A percentile compares a stretch with the other conserved stretches of the same genome.
Evolutionary conservation across 2,797 vertebrate species (phyloP).

Genomic region (Halcyon smyrnensis): DNA sequence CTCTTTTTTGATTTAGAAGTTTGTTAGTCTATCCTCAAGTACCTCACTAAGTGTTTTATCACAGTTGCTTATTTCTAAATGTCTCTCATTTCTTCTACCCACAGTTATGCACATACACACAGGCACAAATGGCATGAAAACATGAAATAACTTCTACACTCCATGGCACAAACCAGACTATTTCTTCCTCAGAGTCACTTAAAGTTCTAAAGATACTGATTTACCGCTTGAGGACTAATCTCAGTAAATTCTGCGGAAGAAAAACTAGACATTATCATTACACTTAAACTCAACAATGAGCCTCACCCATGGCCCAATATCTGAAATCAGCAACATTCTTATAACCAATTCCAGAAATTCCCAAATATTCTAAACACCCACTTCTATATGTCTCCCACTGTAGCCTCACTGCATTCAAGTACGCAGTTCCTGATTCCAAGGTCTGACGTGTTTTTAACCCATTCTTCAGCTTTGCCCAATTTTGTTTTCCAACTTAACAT

Average conservation of each 20-base stretch:
- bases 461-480: neutral
- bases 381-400: neutral
- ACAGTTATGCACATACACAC: neutral
- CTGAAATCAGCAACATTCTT: neutral
- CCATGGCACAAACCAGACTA: neutral
- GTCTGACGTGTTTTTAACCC: neutral
- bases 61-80: neutral
- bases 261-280: neutral
- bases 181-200: neutral
- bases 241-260: neutral
- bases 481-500: neutral
- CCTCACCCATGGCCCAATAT: neutral
- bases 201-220: neutral
- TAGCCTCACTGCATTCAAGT: neutral
- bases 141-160: neutral
- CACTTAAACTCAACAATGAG: neutral
- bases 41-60: neutral
- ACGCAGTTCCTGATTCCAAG: accelerated
- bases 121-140: neutral
- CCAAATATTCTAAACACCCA: neutral
- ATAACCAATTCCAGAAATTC: neutral
- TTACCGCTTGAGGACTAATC: neutral
- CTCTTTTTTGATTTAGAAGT: neutral
- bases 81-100: neutral
- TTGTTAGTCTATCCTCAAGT: neutral